These are phyloP conservation scores for Ibycter americanus DNA, from an alignment of 2,797 vertebrate species.

Conservation along the genomic window DNA sequence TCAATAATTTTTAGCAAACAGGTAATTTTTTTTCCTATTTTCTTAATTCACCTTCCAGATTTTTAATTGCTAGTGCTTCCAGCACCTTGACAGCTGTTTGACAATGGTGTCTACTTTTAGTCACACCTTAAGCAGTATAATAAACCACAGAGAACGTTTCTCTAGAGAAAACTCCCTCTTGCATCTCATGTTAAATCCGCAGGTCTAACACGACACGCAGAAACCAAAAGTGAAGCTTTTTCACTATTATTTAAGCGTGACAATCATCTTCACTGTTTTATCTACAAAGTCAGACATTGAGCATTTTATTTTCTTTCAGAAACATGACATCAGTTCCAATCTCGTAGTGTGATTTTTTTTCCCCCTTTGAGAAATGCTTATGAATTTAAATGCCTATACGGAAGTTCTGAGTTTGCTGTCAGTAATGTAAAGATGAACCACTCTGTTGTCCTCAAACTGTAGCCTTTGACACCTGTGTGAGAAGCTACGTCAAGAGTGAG, in stretches of 20 bases:
- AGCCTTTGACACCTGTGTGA: not conserved
- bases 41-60: not conserved
- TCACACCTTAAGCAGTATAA: not conserved
- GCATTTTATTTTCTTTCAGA: not conserved
- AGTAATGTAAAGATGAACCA: not conserved
- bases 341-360: not conserved
- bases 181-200: not conserved
- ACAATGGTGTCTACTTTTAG: not conserved
- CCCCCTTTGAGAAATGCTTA: not conserved
- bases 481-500: not conserved
- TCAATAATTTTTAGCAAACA: not conserved
- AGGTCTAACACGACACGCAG: not conserved
- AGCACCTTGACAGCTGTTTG: not conserved
- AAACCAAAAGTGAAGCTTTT: not conserved
- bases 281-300: not conserved
- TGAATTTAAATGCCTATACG: not conserved
- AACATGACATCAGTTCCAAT: not conserved
- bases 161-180: not conserved
- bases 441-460: accelerated
- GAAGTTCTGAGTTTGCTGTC: not conserved
- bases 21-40: not conserved
- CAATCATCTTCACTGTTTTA: not conserved
- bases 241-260: not conserved
- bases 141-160: not conserved
- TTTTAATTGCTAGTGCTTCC: not conserved